These are phyloP conservation scores for Cheirogaleus major DNA, from an alignment of 2,797 vertebrate species.

Conservation along the genomic window DNA sequence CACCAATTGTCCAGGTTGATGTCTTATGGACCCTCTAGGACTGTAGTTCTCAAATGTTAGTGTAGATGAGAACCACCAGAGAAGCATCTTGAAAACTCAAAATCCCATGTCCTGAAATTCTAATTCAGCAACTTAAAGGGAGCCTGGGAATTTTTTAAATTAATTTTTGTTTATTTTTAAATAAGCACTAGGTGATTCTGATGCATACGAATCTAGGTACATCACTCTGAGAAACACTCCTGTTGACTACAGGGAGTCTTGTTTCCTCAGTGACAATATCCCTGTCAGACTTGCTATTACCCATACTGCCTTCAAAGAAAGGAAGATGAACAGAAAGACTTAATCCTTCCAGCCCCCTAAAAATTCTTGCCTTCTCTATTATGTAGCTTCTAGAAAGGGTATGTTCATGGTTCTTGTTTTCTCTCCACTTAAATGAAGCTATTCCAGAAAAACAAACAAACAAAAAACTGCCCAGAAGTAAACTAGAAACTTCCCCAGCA, in stretches of 20 bases:
- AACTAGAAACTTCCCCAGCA: neutral
- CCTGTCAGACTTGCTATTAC: slow-evolving; percentile 20
- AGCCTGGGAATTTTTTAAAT: neutral
- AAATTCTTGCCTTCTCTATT: slow-evolving; percentile 5
- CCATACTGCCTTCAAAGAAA: neutral
- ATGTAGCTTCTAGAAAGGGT: neutral
- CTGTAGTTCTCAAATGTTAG: neutral
- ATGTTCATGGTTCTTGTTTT: slow-evolving; percentile 37
- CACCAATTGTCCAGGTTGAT: slow-evolving; percentile 30
- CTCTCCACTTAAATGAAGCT: slow-evolving; percentile 18
- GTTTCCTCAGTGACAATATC: slow-evolving; percentile 5
- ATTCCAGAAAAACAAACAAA: neutral
- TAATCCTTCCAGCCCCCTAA: neutral
- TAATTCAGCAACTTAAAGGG: neutral
- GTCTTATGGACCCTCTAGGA: neutral
- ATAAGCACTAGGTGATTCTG: neutral
- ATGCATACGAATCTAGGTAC: neutral
- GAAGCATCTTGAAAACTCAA: slow-evolving; percentile 23
- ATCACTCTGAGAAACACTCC: neutral
- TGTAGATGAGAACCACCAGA: neutral
- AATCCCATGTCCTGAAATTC: neutral
- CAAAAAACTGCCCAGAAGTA: neutral
- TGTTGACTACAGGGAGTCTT: neutral
- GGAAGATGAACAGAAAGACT: neutral
- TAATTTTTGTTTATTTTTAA: neutral